Conservation (phyloP, 1,140 invertebrate genomes). For the Oscheius sp. region DNA sequence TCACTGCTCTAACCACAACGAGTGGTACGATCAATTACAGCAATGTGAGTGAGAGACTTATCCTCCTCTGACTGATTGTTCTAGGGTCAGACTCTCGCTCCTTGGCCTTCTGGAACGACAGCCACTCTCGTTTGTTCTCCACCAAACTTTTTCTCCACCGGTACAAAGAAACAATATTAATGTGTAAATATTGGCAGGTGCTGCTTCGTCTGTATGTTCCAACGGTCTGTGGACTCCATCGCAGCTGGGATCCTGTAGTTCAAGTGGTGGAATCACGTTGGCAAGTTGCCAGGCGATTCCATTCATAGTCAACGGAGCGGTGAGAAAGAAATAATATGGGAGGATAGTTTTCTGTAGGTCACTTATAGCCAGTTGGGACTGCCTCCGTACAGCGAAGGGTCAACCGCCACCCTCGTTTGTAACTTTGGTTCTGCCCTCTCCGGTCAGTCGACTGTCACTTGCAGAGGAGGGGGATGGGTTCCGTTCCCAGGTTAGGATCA, state of each 20-base stretch:
- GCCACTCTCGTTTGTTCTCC: background rate
- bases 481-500: background rate
- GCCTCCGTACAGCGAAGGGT: background rate
- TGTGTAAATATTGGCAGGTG: background rate
- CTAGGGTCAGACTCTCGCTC: background rate
- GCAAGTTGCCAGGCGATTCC: background rate
- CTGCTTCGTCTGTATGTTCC: background rate
- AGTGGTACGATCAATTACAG: background rate
- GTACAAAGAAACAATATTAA: background rate
- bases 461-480: background rate
- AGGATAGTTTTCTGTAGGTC: background rate
- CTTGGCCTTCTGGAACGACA: background rate
- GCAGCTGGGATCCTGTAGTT: background rate
- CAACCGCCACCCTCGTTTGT: background rate
- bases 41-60: slow-evolving; percentile 1
- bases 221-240: background rate
- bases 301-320: background rate
- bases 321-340: background rate
- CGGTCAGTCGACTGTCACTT: background rate
- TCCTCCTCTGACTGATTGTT: background rate
- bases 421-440: background rate
- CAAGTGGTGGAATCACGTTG: background rate
- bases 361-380: background rate
- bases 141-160: background rate
- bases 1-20: background rate